Evolutionary conservation across 2,113 vertebrate species (phyloP).

Genomic region (Brachyhypopomus occidentalis): DNA sequence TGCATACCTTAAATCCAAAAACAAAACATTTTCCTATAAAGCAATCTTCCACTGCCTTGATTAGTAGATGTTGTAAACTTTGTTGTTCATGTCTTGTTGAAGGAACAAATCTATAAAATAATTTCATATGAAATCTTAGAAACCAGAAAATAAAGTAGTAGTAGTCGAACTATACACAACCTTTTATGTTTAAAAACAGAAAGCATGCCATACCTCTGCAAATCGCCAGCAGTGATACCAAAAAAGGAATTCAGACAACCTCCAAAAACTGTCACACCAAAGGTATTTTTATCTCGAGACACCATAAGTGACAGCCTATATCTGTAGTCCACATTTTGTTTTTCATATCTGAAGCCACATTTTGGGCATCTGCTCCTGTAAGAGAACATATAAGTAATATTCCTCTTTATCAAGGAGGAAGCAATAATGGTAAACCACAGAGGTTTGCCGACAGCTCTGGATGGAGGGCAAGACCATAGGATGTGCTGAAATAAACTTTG

Average conservation of each 20-base stretch:
- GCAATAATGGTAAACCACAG: too few relatives aligned
- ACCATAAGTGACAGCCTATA: conserved; percentile 71
- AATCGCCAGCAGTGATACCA: conserved; percentile 66
- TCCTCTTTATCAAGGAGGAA: background rate
- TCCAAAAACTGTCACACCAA: conserved; percentile 74
- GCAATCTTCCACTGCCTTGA: conserved; percentile 79
- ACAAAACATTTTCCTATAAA: conserved; percentile 81
- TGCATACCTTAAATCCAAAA: conserved; percentile 81
- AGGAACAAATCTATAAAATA: conserved; percentile 36
- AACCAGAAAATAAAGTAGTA: background rate
- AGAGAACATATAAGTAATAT: background rate
- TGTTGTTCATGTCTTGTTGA: conserved; percentile 57
- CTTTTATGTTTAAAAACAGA: background rate
- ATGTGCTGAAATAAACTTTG: too few relatives aligned
- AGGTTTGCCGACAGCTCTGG: too few relatives aligned
- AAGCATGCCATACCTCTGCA: conserved; percentile 63
- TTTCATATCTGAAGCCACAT: conserved; percentile 66
- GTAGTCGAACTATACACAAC: too few relatives aligned
- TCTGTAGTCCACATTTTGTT: conserved; percentile 64
- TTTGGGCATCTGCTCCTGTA: conserved; percentile 63
- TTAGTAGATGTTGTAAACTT: conserved; percentile 57
- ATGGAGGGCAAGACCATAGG: too few relatives aligned
- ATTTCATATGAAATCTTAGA: background rate
- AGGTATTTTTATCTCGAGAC: conserved; percentile 58
- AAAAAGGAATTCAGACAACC: conserved; percentile 69